Base-by-base conservation (phyloP, 1,140 invertebrate species). In the Drosophila miranda region DNA sequence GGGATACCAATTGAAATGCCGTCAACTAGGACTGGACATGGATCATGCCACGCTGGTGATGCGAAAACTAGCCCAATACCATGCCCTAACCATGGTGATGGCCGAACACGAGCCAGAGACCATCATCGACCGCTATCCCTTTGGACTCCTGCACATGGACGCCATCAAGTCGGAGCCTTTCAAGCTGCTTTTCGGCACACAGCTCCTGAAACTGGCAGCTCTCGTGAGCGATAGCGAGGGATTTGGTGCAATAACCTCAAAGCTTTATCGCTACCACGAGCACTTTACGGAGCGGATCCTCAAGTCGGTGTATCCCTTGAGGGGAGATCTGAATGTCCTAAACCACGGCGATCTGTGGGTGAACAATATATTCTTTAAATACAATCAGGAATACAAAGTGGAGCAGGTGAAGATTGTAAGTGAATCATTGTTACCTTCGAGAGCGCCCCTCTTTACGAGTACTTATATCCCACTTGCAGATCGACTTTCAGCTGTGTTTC, bases 301-400 rank as follows among this genome's bases (percentile, higher is more conserved):
- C 0, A 88, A 84, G 41, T 53, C 89, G 2, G 77, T 90, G 13
- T 89, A 89, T 55, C 89, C 89, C 0, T 30, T 89, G 14, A 43
- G 66, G 45, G 50, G 77, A 26, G 0, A 43, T 28, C 45, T 68
- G 53, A 92, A 93, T 64, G 94, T 94, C 3, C 89, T 95, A 7
- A 94, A 93, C 76, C 94, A 95, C 52, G 94, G 94, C 19, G 94
- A 95, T 80, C 91, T 92, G 5, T 95, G 94, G 94, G 89, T 93
- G 0, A 95, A 94, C 71, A 95, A 95, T 64, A 93, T 95, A 90
- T 80, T 95, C 56, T 95, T 95, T 78, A 92, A 92, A 42, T 88
- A 90, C 60, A 78, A 88, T 9, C 7, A 67, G 1, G 44, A 78
- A 3, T 53, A 63, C 46, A 71, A 78, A 11, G 74, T 78, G 71